phyloP scores from a whole-genome alignment of 2,113 vertebrate genomes.

The Holacanthus passer region DNA sequence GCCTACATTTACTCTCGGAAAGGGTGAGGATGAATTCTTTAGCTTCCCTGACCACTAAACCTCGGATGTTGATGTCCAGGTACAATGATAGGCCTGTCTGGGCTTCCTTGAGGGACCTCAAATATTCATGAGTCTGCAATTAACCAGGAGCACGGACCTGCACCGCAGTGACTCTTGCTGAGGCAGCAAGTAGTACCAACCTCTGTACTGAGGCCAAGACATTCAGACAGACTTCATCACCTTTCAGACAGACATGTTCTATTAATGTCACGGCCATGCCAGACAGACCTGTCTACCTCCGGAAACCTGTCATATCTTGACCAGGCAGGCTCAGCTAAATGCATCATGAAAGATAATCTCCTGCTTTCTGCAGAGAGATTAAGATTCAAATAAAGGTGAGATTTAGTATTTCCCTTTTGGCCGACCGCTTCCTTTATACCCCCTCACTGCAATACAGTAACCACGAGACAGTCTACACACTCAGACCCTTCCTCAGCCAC shows the following conservation, averaged over 20 bases:
- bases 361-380: constrained; percentile 36
- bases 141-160: constrained; percentile 25
- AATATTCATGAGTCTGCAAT: constrained; percentile 76
- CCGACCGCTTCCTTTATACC: constrained; percentile 10
- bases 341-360: constrained; percentile 30
- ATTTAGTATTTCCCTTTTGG: constrained; percentile 49
- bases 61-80: constrained; percentile 70
- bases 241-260: constrained; percentile 59
- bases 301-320: neutral
- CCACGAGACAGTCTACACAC: constrained; percentile 31
- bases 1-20: constrained; percentile 63
- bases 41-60: constrained; percentile 61
- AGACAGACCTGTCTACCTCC: constrained; percentile 25
- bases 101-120: constrained; percentile 57
- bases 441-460: constrained; percentile 34
- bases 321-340: constrained; percentile 6
- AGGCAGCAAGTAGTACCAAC: constrained; percentile 52
- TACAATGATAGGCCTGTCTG: constrained; percentile 73
- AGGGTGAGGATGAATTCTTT: constrained; percentile 71
- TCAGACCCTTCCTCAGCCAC: constrained; percentile 26
- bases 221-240: constrained; percentile 59
- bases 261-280: constrained; percentile 53
- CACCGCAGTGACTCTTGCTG: constrained; percentile 53
- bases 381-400: constrained; percentile 50
- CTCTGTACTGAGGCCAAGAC: constrained; percentile 47